phyloP scores from a whole-genome alignment of 2,113 vertebrate species.

The Tragelaphus imberbis region DNA sequence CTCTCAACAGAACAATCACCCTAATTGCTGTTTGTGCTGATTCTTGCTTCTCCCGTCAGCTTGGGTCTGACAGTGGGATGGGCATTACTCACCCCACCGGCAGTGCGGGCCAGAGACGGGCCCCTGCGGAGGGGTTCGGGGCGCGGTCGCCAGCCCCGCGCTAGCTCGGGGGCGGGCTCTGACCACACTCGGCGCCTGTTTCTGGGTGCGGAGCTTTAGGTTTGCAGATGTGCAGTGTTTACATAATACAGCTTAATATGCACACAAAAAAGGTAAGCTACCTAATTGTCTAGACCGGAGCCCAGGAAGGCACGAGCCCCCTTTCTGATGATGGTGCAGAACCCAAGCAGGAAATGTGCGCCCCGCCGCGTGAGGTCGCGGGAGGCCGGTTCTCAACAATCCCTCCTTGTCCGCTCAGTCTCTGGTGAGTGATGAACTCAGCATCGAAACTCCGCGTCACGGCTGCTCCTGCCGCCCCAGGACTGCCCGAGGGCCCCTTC shows the following conservation, averaged over 20 bases:
- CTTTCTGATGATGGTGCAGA: not conserved
- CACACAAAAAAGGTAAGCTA: not conserved
- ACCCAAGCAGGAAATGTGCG: not conserved
- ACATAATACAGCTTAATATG: not conserved
- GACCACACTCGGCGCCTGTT: accelerated
- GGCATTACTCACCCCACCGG: slow-evolving; percentile 11
- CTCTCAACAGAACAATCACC: slow-evolving; percentile 60
- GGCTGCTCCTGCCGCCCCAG: not conserved
- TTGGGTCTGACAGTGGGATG: not conserved
- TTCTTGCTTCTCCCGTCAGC: not conserved
- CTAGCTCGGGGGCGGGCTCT: not conserved
- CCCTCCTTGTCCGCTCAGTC: not conserved
- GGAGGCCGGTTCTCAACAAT: not conserved
- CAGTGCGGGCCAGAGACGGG: not conserved
- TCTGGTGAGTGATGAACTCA: not conserved
- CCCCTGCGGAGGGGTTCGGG: not conserved
- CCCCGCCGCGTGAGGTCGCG: not conserved
- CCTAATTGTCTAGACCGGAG: not conserved
- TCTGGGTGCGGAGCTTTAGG: not conserved
- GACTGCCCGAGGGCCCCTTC: not conserved
- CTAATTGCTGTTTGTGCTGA: slow-evolving; percentile 51
- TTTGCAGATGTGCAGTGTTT: not conserved
- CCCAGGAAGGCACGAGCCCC: too few relatives aligned
- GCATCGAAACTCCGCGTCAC: not conserved
- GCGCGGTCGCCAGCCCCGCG: not conserved